phyloP scores from a whole-genome alignment of 2,113 vertebrate species.

The Boulengeromyrus knoepffleri region DNA sequence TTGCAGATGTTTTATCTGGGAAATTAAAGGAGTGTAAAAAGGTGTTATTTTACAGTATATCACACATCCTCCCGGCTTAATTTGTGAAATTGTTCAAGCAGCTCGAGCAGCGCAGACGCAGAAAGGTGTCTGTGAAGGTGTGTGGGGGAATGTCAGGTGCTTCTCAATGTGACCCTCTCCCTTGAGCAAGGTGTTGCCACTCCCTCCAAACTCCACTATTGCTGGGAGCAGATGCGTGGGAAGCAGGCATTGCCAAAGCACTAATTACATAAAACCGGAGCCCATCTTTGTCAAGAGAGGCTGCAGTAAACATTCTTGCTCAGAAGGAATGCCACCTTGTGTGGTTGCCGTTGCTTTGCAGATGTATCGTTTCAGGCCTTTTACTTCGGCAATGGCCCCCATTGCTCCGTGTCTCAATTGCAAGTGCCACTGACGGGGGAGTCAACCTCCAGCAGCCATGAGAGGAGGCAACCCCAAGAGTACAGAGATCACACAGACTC shows the following conservation, averaged over 20 bases:
- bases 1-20: constrained; percentile 35
- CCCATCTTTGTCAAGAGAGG: constrained; percentile 26
- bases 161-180: constrained; percentile 43
- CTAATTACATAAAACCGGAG: constrained; percentile 36
- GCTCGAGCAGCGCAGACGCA: constrained; percentile 22
- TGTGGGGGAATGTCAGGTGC: constrained; percentile 32
- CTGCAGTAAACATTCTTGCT: neutral
- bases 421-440: neutral
- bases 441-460: neutral
- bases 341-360: neutral
- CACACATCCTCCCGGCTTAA: constrained; percentile 30
- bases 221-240: constrained; percentile 37
- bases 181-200: constrained; percentile 21
- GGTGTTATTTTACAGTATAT: constrained; percentile 36
- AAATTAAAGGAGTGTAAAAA: constrained; percentile 33
- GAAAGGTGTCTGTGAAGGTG: constrained; percentile 28
- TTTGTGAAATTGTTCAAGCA: constrained; percentile 33
- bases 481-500: neutral
- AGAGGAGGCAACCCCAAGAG: constrained; percentile 20
- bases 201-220: constrained; percentile 35
- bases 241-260: constrained; percentile 34
- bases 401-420: neutral
- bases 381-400: neutral
- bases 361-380: neutral
- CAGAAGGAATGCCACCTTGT: neutral